Conservation (phyloP, 1,140 invertebrate species). For the Sarcophaga peregrina region DNA sequence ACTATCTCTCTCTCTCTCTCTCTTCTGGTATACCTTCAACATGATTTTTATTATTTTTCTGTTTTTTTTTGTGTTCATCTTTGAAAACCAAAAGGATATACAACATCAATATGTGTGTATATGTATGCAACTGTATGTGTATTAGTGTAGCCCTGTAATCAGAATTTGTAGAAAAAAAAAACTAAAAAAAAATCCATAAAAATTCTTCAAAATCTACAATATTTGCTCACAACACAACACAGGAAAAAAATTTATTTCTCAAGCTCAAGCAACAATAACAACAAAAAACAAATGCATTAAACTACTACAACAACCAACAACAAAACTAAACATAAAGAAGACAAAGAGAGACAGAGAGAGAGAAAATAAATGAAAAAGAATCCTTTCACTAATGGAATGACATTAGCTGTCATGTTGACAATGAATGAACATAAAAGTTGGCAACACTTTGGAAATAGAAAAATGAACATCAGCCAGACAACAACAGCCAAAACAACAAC, state of each 20-base stretch:
- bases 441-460: conserved; percentile 12
- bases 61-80: neutral
- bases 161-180: neutral
- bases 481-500: neutral
- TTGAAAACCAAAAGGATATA: too few species aligned
- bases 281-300: neutral
- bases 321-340: too few species aligned
- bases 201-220: neutral
- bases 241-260: neutral
- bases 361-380: conserved; percentile 7
- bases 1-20: neutral
- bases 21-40: neutral
- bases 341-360: neutral
- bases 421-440: conserved; percentile 40
- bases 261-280: neutral
- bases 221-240: neutral
- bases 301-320: too few species aligned
- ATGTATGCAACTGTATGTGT: neutral
- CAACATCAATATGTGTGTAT: too few species aligned
- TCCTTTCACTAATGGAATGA: conserved; percentile 39
- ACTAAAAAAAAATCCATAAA: neutral
- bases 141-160: neutral
- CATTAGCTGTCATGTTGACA: conserved; percentile 40
- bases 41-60: neutral
- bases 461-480: neutral